phyloP scores from a whole-genome alignment of 1,140 invertebrate species.

The Aphaenogaster ashmeadi region DNA sequence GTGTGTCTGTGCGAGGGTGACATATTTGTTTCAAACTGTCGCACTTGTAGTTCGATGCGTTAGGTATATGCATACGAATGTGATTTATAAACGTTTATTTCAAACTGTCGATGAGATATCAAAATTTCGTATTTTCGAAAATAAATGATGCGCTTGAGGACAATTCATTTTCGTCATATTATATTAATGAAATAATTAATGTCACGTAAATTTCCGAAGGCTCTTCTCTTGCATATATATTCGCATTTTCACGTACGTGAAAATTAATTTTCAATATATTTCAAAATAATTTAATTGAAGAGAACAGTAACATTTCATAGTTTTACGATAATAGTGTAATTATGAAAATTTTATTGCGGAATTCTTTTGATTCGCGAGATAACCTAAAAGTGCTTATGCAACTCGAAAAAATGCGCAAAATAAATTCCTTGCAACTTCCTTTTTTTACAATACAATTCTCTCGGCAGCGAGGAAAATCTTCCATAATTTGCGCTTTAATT shows the following conservation, averaged over 20 bases:
- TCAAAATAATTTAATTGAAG: constrained; percentile 13
- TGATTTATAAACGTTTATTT: background rate
- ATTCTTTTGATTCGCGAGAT: background rate
- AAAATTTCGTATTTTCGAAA: background rate
- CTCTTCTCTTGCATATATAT: background rate
- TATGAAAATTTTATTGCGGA: constrained; percentile 2
- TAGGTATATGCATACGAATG: background rate
- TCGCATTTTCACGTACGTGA: background rate
- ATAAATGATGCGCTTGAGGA: background rate
- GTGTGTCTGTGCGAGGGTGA: too few species aligned
- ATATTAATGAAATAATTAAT: background rate
- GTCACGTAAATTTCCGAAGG: background rate
- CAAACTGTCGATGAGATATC: background rate
- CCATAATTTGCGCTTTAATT: constrained; percentile 24
- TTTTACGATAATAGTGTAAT: background rate
- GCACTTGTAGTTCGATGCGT: background rate
- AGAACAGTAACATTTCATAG: background rate
- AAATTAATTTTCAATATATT: constrained; percentile 12
- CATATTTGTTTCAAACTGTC: background rate
- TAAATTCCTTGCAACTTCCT: background rate
- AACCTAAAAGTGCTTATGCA: background rate
- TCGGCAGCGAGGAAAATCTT: background rate
- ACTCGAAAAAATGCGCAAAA: background rate
- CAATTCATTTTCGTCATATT: background rate
- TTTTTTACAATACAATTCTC: background rate